A percentile compares a stretch with the other conserved stretches of the same genome.
phyloP scores from a whole-genome alignment of 2,888 invertebrate genomes.

The Clanis bilineata region DNA sequence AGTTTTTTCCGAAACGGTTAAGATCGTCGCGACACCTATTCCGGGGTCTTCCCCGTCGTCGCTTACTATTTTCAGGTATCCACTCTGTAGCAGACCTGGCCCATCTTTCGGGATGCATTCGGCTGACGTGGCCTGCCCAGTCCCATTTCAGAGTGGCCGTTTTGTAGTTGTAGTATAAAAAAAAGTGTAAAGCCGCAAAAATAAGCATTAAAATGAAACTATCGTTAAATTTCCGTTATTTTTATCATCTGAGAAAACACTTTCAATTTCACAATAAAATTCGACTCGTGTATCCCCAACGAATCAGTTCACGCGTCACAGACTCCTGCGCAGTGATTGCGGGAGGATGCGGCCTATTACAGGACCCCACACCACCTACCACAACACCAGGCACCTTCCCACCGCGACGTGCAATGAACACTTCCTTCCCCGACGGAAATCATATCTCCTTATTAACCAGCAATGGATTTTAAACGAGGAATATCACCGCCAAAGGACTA shows the following conservation, averaged over 20 bases:
- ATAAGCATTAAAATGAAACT: too few species aligned
- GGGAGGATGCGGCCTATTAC: constrained; percentile 70
- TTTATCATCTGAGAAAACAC: background rate
- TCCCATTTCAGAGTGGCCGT: too few species aligned
- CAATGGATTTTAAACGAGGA: background rate
- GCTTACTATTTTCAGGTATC: too few species aligned
- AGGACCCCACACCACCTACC: constrained; percentile 50
- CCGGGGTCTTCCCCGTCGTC: too few species aligned
- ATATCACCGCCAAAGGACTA: background rate
- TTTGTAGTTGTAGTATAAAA: too few species aligned
- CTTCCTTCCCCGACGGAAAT: background rate
- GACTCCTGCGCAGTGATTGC: constrained; percentile 71
- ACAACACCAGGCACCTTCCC: background rate
- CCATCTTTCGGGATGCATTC: too few species aligned
- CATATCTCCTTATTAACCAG: background rate
- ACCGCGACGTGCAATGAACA: background rate
- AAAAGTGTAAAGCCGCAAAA: too few species aligned
- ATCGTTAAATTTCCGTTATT: background rate
- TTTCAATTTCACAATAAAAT: constrained; percentile 10
- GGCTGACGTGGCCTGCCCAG: too few species aligned
- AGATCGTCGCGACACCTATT: too few species aligned
- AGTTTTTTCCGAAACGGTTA: too few species aligned
- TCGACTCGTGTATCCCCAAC: constrained; percentile 40
- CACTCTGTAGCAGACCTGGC: too few species aligned
- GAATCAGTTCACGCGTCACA: constrained; percentile 65